Conservation (phyloP, 2,888 invertebrate species). For the Rotaria magnacalcarata region DNA sequence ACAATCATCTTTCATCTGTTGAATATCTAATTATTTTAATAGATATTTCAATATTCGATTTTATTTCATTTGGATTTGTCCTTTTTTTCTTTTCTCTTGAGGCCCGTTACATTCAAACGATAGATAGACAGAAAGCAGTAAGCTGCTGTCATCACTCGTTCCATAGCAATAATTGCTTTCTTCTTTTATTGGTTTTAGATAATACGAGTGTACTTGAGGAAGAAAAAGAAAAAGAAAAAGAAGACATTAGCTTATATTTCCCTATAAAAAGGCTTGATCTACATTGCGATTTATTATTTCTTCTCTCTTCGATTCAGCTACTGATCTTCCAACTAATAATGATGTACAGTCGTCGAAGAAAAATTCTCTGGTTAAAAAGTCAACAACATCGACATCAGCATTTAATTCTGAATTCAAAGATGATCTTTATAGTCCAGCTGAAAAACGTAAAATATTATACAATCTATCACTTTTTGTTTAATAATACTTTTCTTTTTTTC, state of each 20-base stretch:
- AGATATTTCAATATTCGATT: not conserved
- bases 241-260: not conserved
- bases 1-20: not conserved
- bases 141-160: slow-evolving; percentile 13
- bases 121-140: slow-evolving; percentile 8
- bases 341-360: not conserved
- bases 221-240: not conserved
- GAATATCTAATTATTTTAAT: not conserved
- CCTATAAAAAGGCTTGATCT: not conserved
- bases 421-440: not conserved
- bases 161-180: not conserved
- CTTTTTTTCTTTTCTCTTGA: not conserved
- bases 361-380: not conserved
- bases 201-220: not conserved
- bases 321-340: not conserved
- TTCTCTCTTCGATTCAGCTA: not conserved
- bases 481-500: not conserved
- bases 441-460: not conserved
- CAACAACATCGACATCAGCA: not conserved
- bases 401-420: not conserved
- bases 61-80: not conserved
- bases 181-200: slow-evolving; percentile 20
- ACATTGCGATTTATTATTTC: not conserved
- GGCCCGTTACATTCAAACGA: not conserved
- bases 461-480: too few species aligned